Evolutionary conservation across 2,888 invertebrate species (phyloP).

Genomic region (Meghimatium bilineatum): DNA sequence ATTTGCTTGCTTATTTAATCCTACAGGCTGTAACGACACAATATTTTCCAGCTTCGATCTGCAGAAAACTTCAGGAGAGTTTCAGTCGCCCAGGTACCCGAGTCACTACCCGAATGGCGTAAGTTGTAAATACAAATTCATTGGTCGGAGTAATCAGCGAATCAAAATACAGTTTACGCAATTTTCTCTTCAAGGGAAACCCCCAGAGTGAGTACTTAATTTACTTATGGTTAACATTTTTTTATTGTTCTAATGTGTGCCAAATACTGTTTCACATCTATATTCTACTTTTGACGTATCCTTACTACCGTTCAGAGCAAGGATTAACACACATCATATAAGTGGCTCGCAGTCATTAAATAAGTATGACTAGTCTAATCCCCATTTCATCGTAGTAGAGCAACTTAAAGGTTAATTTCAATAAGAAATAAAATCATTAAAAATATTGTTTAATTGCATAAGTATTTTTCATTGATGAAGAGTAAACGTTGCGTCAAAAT

Average conservation of each 20-base stretch:
- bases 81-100: slow-evolving; percentile 72
- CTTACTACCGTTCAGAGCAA: no score
- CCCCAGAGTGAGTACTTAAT: slow-evolving; percentile 91
- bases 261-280: not conserved
- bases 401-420: no score
- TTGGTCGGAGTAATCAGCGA: slow-evolving; percentile 90
- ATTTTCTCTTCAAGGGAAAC: slow-evolving; percentile 94
- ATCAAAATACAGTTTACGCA: slow-evolving; percentile 92
- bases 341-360: no score
- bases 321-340: no score
- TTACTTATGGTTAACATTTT: not conserved
- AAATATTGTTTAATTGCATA: no score
- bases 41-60: slow-evolving; percentile 60
- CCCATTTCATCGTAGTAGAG: no score
- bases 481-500: no score
- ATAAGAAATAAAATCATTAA: no score
- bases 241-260: not conserved
- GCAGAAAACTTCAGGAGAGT: slow-evolving; percentile 60
- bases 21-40: slow-evolving; percentile 64
- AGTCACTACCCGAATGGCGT: slow-evolving; percentile 67
- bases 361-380: no score
- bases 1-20: not conserved
- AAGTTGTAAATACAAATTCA: slow-evolving; percentile 89
- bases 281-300: not conserved
- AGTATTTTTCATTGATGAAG: no score